A percentile compares a stretch with the other conserved stretches of the same genome.
Evolutionary conservation across 2,888 invertebrate species (phyloP).

Genomic region (Eulithis testata): DNA sequence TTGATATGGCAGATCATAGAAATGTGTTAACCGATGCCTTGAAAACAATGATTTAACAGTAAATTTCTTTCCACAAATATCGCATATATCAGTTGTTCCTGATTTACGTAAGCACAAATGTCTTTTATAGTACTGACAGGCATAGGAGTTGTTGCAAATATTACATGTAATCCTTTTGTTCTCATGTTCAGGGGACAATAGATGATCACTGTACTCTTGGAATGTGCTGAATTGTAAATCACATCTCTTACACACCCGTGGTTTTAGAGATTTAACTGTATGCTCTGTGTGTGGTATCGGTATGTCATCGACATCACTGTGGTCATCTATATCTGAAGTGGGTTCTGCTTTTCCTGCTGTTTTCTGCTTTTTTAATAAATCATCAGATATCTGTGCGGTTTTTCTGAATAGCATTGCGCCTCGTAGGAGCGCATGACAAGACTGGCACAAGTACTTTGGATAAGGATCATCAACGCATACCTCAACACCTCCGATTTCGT

Average conservation of each 20-base stretch:
- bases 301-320: slow-evolving; percentile 9
- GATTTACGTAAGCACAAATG: slow-evolving; percentile 63
- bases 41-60: slow-evolving; percentile 60
- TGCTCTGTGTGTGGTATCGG: slow-evolving; percentile 27
- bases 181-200: slow-evolving; percentile 65
- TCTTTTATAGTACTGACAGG: slow-evolving; percentile 61
- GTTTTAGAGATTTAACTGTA: slow-evolving; percentile 23
- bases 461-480: slow-evolving; percentile 58
- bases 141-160: slow-evolving; percentile 66
- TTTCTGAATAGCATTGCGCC: slow-evolving; percentile 70
- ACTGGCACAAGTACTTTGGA: slow-evolving; percentile 67
- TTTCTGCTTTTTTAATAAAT: slow-evolving; percentile 49
- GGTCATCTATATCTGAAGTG: slow-evolving; percentile 34
- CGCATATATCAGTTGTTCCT: slow-evolving; percentile 64
- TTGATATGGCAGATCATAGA: slow-evolving; percentile 66
- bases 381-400: slow-evolving; percentile 67
- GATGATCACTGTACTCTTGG: slow-evolving; percentile 64
- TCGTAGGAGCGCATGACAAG: slow-evolving; percentile 63
- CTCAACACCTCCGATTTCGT: slow-evolving; percentile 59
- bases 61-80: slow-evolving; percentile 75
- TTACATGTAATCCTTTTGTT: slow-evolving; percentile 61
- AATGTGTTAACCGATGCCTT: slow-evolving; percentile 71
- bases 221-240: slow-evolving; percentile 60
- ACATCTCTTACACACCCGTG: slow-evolving; percentile 59
- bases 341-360: slow-evolving; percentile 9